Base-by-base conservation (phyloP, 1,140 invertebrate genomes). In the Drosophila willistoni region DNA sequence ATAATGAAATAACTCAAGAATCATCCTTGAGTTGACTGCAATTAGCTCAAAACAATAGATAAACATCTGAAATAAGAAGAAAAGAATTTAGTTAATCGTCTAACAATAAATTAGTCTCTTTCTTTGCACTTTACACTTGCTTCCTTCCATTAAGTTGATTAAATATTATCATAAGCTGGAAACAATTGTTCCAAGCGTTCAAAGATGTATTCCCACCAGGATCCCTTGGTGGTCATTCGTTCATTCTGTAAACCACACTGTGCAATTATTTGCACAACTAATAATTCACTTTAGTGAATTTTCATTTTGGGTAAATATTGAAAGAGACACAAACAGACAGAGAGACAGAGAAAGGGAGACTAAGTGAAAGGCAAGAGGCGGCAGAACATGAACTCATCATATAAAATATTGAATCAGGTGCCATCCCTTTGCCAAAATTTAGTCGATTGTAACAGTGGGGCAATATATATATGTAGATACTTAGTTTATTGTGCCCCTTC, bases 241-340 rank as follows among this genome's bases (percentile, higher is more conserved):
- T 56, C 60, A 47, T 62, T 55, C 39, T 75, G 75, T 78, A 68
- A 81, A 75, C 71, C 68, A 55, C 86, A 79, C 82, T 85, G 68
- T 85, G 83, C 83, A 86, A 87, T 77, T 87, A 87, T 86, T 86
- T 83, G 79, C 84, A 77, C 83, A 87, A 86, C 83, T 86, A 87
- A 86, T 83, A 86, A 86, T 86, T 87, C 82, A 86, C 83, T 86
- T 87, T 83, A 87, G 83, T 79, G 83, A 22, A 22, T 22, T 86
- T 85, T 82, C 83, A 73, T 71, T 83, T 68, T 44, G 64, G 47
- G 64, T 69, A 87, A 83, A 86, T 87, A 86, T 86, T 87, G 64
- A 41, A 44, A 41, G 51, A 71, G 61, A 34, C 36, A 44, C 59
- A 34, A n/a, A 17, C 14, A 51, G 44, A 64, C 25, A 14, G n/a